Base-by-base conservation (phyloP, 1,140 invertebrate genomes). In the Nymphalis io region DNA sequence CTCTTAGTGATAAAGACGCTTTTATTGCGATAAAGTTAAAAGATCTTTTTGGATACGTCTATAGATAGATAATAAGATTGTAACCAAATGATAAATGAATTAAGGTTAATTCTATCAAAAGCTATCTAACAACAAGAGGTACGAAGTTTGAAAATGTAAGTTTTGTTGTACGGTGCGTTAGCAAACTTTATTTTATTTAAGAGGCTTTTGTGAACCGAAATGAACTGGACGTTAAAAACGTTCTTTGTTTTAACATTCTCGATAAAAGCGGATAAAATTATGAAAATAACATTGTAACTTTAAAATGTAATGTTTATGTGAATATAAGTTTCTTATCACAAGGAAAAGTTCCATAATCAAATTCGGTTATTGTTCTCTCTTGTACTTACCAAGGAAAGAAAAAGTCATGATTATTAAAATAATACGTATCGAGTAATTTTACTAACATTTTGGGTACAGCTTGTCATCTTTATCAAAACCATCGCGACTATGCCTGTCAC, bases 151-250 rank as follows among this genome's bases (percentile, higher is more conserved):
- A 53, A 70, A 70, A 70, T 42, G 15, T 57, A 74, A 75, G 42
- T 65, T 72, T 59, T 72, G 57, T 59, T 72, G 57, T 65, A 63
- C 38, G 65, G 65, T 38, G 60, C 16, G 20, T n/a, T 3, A 18
- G 1, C 68, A 58, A 75, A 78, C 70, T 78, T 76, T 63, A 57
- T 1, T 72, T 74, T 78, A 75, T 78, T 78, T 78, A 78, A 75
- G 63, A 75, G 70, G 76, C 68, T 78, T 70, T 68, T 66, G 38
- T 65, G n/a, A n/a, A n/a, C n/a, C n/a, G n/a, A n/a, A n/a, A 67
- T 18, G 57, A 60, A 60, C 40, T 67, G 6, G 40, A 51, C 40
- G 23, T 51, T 15, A 27, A 33, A 68, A 62, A 72, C 44, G 20
- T 70, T 64, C 62, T 72, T 72, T 72, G 65, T 68, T 59, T 66